Evolutionary conservation across 1,140 invertebrate genomes (phyloP).

Genomic region (Pseudomyrmex cubaensis): DNA sequence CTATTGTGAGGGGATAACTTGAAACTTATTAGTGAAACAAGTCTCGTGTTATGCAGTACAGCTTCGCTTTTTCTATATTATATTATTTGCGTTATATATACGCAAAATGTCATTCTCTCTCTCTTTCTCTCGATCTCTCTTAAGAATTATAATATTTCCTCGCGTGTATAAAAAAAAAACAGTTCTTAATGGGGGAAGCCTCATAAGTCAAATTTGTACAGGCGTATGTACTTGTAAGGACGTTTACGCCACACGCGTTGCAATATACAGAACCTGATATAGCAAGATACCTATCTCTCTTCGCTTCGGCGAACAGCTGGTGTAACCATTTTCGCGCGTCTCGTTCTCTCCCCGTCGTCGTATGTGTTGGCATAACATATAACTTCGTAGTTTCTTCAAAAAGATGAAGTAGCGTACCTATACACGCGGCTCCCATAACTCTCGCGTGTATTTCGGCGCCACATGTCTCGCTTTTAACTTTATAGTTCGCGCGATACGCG

Average conservation of each 20-base stretch:
- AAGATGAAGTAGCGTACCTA: slow-evolving; percentile 47
- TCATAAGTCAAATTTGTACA: not conserved
- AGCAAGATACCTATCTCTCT: slow-evolving; percentile 39
- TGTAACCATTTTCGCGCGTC: slow-evolving; percentile 52
- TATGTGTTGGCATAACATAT: slow-evolving; percentile 40
- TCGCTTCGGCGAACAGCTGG: slow-evolving; percentile 48
- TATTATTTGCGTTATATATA: not conserved
- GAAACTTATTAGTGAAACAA: not conserved
- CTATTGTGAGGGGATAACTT: not conserved
- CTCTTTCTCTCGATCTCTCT: not conserved
- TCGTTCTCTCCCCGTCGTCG: slow-evolving; percentile 27
- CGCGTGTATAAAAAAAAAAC: not conserved
- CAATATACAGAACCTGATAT: slow-evolving; percentile 47
- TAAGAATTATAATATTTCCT: not conserved
- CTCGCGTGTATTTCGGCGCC: slow-evolving; percentile 39
- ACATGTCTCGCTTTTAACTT: slow-evolving; percentile 45
- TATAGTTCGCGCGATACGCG: slow-evolving; percentile 14
- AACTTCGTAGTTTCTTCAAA: slow-evolving; percentile 57
- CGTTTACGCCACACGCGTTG: slow-evolving; percentile 41
- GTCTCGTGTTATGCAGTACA: not conserved
- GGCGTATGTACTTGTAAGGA: slow-evolving; percentile 33
- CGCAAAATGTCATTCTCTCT: not conserved
- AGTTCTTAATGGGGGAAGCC: slow-evolving; percentile 19
- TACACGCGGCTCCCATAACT: slow-evolving; percentile 33
- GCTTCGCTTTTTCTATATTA: not conserved